Conservation (phyloP, 2,888 invertebrate species). For the Noctua fimbriata region DNA sequence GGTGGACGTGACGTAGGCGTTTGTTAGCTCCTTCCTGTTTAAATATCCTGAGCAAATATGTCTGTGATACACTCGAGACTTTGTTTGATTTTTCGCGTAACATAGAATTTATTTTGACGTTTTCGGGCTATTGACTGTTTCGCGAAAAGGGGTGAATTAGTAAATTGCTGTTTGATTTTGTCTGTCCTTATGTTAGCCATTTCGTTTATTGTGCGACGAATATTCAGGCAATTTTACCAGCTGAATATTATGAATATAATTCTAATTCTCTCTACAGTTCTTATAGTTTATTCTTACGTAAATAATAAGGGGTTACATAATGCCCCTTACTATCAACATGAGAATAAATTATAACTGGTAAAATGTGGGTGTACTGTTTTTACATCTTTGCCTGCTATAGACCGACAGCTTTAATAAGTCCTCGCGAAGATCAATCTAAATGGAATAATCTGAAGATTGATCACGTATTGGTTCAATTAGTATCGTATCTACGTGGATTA, state of each 20-base stretch:
- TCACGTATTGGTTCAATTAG: no score
- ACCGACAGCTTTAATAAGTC: no score
- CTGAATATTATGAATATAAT: neutral
- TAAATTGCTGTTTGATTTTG: neutral
- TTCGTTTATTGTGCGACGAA: neutral
- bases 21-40: slow-evolving; percentile 69
- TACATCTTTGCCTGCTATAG: neutral
- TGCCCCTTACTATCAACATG: no score
- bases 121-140: slow-evolving; percentile 6
- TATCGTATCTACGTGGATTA: no score
- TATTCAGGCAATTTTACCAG: neutral
- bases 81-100: slow-evolving; percentile 44
- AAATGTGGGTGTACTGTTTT: neutral
- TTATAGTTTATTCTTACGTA: neutral
- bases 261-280: neutral
- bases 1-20: slow-evolving; percentile 65
- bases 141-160: neutral
- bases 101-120: slow-evolving; percentile 30
- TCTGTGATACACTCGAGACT: slow-evolving; percentile 37
- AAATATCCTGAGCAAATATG: slow-evolving; percentile 70
- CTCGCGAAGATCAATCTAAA: no score
- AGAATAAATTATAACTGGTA: neutral
- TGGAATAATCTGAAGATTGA: no score
- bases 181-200: neutral
- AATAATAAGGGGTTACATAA: no score